Percentiles rank a stretch among this genome's conserved stretches.
Conservation (phyloP, 2,113 vertebrate species). For the Melospiza georgiana region DNA sequence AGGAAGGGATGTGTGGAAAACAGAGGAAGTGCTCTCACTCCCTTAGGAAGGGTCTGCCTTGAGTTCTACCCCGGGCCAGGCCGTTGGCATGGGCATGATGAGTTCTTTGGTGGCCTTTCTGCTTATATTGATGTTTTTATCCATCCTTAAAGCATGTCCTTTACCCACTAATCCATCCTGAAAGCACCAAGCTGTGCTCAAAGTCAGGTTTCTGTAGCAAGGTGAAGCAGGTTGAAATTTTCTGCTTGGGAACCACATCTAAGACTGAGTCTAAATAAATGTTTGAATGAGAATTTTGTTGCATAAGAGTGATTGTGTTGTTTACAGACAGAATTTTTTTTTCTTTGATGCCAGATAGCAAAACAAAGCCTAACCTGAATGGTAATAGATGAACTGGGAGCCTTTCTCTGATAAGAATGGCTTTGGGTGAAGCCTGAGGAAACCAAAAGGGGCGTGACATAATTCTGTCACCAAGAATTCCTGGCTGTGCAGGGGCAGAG, state of each 20-base stretch:
- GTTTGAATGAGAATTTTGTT: background rate
- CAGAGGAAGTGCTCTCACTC: slow-evolving; percentile 5
- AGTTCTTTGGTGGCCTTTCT: background rate
- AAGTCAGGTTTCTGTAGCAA: background rate
- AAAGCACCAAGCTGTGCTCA: background rate
- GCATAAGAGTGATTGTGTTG: background rate
- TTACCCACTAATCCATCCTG: background rate
- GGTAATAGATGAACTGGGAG: background rate
- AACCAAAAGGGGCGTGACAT: background rate
- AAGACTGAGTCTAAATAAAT: background rate
- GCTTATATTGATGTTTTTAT: background rate
- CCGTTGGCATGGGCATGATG: rapidly evolving
- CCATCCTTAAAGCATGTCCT: background rate
- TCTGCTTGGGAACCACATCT: background rate
- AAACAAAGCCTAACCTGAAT: background rate
- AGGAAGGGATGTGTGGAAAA: slow-evolving; percentile 9
- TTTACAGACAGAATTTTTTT: background rate
- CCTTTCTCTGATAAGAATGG: background rate
- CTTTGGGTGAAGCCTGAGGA: background rate
- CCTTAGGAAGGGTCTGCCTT: background rate
- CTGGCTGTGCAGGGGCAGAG: background rate
- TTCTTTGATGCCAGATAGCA: background rate
- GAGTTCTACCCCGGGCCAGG: background rate
- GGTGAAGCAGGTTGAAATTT: background rate
- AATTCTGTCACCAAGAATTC: slow-evolving; percentile 30